Evolutionary conservation across 2,797 vertebrate genomes (phyloP), one percentile per base, ranked within the genome.

Genomic region (Acridotheres tristis): DNA sequence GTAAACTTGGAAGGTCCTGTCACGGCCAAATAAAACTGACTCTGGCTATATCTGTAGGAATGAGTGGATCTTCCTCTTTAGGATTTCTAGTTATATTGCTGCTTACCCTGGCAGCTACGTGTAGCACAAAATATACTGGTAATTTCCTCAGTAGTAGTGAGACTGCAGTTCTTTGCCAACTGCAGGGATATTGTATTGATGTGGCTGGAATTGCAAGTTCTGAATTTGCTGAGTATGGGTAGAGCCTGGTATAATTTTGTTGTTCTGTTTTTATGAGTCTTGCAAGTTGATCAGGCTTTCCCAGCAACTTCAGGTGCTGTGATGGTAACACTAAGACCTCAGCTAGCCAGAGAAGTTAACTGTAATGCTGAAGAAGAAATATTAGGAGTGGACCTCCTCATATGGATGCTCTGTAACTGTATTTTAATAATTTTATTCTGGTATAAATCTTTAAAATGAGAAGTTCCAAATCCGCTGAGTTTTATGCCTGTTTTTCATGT

Each of bases 401-500:
- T 57, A 21, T 34, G 25, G 34, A 16, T 82, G 26, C 7, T 59
- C 17, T 79, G 19, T 78, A 75, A 10, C 9, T 45, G 10, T 53
- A 27, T 76, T 76, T 40, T 30, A 72, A 40, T 63, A 55, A 45
- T 68, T 90, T 66, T 58, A 32, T 90, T 83, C 32, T 32, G 18
- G 7, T 73, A 29, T 83, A 65, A 82, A 34, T 82, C 21, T 73
- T 79, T 36, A 57, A 59, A 90, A 29, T 13, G 5, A 68, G 27
- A 48, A 5, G 12, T 55, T 76, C 7, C 3, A 29, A 59, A 57
- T 92, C 30, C 0, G 0, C 26, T 36, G 38, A 54, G 11, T 36
- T 68, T 88, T 68, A 5, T 65, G 16, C 32, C 18, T 36, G 23
- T 77, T 73, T 88, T 69, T 42, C 13, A 5, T 48, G 22, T 76